Evolutionary conservation across 2,113 vertebrate species (phyloP).

Genomic region (Protobothrops mucrosquamatus): DNA sequence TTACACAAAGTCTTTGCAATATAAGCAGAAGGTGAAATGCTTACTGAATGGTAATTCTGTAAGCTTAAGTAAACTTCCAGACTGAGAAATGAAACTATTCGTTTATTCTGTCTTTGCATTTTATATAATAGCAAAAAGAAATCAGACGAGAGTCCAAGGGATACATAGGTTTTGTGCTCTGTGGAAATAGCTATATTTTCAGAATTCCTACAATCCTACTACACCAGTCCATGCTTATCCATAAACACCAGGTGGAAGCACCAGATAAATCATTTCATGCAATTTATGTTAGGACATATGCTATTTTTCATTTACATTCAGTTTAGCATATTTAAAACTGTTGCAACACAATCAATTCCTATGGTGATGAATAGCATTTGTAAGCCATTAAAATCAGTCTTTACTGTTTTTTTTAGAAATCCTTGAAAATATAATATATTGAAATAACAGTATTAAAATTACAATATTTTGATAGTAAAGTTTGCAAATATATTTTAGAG

Average conservation of each 20-base stretch:
- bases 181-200: neutral
- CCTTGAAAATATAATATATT: conserved; percentile 10
- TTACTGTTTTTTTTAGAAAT: conserved; percentile 25
- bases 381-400: neutral
- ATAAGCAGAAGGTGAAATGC: neutral
- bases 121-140: neutral
- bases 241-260: neutral
- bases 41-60: neutral
- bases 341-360: neutral
- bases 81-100: neutral
- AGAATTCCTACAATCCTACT: neutral
- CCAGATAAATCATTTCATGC: neutral
- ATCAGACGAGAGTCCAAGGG: neutral
- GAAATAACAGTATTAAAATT: conserved; percentile 27
- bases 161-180: neutral
- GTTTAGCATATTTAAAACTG: neutral
- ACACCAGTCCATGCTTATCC: neutral
- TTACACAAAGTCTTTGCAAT: neutral
- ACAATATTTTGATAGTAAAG: conserved; percentile 29
- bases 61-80: neutral
- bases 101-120: neutral
- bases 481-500: conserved; percentile 8
- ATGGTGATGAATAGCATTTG: neutral
- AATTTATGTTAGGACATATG: neutral
- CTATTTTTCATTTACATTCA: conserved; percentile 22